Evolutionary conservation across 2,888 invertebrate species (phyloP), one percentile per base, ranked within the genome.

Genomic region (Cantharis rustica): DNA sequence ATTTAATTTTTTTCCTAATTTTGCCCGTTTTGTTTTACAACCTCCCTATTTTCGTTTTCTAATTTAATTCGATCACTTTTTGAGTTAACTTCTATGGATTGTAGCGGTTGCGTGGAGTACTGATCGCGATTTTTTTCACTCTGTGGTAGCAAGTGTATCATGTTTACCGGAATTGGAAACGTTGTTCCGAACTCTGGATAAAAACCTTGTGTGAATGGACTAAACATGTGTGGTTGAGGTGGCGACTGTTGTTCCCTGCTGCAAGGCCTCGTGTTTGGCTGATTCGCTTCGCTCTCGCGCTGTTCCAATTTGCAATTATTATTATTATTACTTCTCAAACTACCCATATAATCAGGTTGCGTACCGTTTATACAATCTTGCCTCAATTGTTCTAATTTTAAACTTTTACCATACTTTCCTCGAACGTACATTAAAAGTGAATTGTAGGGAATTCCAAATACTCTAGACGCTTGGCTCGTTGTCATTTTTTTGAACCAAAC

Each of bases 401-500:
- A 90, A 85, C 96, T 96, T 88, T 96, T 96, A n/a, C 96, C 96
- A 87, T 96, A 96, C 87, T 96, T 96, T 72, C 96, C 96, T 68
- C 96, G 91, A 26, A 96, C 96, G 89, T 96, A 96, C 96, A 96
- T 96, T 74, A 96, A 89, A 69, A 96, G 90, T 68, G 96, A 96
- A 89, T 96, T 96, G 91, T 96, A 96, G n/a, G 96, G 96, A 81
- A 96, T 96, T 64, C 96, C 96, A 88, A 96, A 96, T 86, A 96
- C 95, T 79, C 96, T 89, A 20, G 96, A 96, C 10, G 96, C 96
- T 88, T 96, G 96, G 85, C 96, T 96, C 66, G 96, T 96, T 79
- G 96, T 96, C 96, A 96, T 96, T 87, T 96, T 96, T 86, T 96
- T 96, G 89, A 96, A 96, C 96, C 96, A 96, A n/a, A 96, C 96